A percentile compares a stretch with the other conserved stretches of the same genome.
Evolutionary conservation across 1,140 invertebrate species (phyloP).

Genomic region (Mamestra configurata): DNA sequence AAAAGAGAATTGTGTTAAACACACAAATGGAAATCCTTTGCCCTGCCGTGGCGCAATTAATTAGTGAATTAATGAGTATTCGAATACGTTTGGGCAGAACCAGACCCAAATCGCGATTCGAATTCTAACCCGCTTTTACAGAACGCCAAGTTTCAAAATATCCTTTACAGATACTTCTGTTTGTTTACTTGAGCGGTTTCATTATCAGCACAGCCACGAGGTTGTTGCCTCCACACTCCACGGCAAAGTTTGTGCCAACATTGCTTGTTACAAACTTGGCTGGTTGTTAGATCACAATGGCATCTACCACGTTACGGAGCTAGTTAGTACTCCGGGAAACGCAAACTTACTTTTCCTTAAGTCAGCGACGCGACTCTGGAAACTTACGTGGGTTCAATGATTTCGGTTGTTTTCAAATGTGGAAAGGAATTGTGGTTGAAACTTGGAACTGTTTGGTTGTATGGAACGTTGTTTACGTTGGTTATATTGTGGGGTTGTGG

Average conservation of each 20-base stretch:
- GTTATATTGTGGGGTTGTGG: neutral
- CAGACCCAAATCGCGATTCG: too few species aligned
- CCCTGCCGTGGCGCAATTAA: too few species aligned
- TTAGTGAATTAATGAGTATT: too few species aligned
- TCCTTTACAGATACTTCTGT: conserved; percentile 7
- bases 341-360: conserved; percentile 18
- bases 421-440: neutral
- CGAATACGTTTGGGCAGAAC: too few species aligned
- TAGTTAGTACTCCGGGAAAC: conserved; percentile 15
- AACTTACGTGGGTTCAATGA: conserved; percentile 28
- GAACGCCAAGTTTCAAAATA: neutral
- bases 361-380: neutral
- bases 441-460: neutral
- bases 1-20: too few species aligned
- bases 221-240: conserved; percentile 10
- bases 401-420: conserved; percentile 7
- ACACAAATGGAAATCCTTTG: too few species aligned
- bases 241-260: conserved; percentile 16
- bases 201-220: conserved; percentile 9
- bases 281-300: conserved; percentile 10
- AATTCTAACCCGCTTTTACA: too few species aligned
- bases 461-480: neutral
- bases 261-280: conserved; percentile 17
- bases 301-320: neutral
- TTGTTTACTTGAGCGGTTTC: conserved; percentile 14